These are phyloP conservation scores for Rhagophthalmus giganteus DNA, from an alignment of 2,888 invertebrate genomes.

Conservation along the genomic window DNA sequence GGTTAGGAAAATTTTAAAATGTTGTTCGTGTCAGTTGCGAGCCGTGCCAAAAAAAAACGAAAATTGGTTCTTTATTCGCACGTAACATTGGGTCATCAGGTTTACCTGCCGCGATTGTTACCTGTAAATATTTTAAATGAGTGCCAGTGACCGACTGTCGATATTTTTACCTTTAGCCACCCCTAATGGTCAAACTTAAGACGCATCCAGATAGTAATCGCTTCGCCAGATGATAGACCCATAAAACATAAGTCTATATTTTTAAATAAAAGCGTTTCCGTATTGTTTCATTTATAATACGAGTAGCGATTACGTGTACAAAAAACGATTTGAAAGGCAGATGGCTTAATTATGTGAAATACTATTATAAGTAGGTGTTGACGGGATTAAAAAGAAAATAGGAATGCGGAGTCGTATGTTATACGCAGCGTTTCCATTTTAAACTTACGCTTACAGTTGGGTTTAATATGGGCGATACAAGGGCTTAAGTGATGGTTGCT, in stretches of 20 bases:
- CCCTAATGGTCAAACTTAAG: constrained; percentile 5
- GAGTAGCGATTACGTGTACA: background rate
- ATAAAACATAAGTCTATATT: too few species aligned
- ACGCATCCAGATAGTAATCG: constrained; percentile 11
- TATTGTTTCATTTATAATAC: too few species aligned
- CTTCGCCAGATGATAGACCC: constrained; percentile 11
- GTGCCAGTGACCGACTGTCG: constrained; percentile 24
- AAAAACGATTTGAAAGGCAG: background rate
- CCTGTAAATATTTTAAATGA: constrained; percentile 21
- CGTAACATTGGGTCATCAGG: constrained; percentile 24
- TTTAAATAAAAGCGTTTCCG: too few species aligned
- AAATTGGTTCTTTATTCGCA: constrained; percentile 7
- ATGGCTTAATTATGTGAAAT: constrained; percentile 8
- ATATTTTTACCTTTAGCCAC: constrained; percentile 14
- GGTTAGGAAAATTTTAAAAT: background rate
- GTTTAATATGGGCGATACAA: constrained; percentile 24
- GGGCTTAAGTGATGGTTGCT: constrained; percentile 28
- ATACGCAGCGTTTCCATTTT: constrained; percentile 16
- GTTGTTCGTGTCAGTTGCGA: background rate
- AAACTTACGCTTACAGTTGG: constrained; percentile 13
- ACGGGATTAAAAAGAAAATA: constrained; percentile 14
- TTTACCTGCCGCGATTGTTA: constrained; percentile 24
- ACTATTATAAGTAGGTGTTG: constrained; percentile 5
- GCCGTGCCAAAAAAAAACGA: background rate
- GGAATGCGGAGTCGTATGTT: constrained; percentile 2